These are phyloP conservation scores for Takifugu rubripes DNA, from an alignment of 2,797 vertebrate genomes.

Conservation along the genomic window DNA sequence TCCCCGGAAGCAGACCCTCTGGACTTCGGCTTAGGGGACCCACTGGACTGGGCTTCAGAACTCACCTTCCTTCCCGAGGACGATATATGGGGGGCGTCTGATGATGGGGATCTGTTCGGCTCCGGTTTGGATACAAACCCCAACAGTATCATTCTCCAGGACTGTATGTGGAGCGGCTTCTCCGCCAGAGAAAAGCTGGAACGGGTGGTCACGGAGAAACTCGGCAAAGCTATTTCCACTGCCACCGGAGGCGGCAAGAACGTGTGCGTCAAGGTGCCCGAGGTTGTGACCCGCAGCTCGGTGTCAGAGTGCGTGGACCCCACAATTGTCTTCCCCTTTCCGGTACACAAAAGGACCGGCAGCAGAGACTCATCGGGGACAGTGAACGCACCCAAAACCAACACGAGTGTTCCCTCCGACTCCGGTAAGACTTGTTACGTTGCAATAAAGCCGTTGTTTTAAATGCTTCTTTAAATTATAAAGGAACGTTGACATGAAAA, in stretches of 20 bases:
- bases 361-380: conserved; percentile 51
- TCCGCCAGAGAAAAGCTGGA: conserved; percentile 94
- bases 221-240: conserved; percentile 74
- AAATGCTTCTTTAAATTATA: background rate
- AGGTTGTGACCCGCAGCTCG: conserved; percentile 72
- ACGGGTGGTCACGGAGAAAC: conserved; percentile 90
- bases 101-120: conserved; percentile 80
- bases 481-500: too few species aligned
- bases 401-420: conserved; percentile 80
- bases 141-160: conserved; percentile 93
- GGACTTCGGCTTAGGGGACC: conserved; percentile 79
- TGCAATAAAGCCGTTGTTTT: conserved; percentile 26
- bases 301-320: conserved; percentile 90
- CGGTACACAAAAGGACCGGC: conserved; percentile 81
- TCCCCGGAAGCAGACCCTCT: conserved; percentile 64
- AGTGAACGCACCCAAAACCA: conserved; percentile 36
- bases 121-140: conserved; percentile 84
- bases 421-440: conserved; percentile 79
- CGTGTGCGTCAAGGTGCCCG: conserved; percentile 62
- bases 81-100: conserved; percentile 84
- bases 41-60: conserved; percentile 90
- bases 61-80: conserved; percentile 87
- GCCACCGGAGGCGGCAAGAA: conserved; percentile 43
- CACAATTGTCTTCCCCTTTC: conserved; percentile 90
- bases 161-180: conserved; percentile 99